Base-by-base conservation (phyloP, 2,797 vertebrate species). In the Limnodromus scolopaceus region DNA sequence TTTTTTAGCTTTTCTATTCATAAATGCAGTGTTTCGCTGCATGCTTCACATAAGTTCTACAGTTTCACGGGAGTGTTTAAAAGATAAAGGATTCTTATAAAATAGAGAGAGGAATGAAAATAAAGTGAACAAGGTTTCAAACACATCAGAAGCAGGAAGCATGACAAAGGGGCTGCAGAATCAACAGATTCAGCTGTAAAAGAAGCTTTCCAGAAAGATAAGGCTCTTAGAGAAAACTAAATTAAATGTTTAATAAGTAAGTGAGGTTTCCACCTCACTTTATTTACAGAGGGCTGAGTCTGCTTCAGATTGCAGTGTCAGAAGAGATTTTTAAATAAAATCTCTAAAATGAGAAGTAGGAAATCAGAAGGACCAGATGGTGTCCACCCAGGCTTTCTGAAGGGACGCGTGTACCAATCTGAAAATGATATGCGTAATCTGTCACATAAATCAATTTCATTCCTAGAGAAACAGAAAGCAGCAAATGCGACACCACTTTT, bases 331-430 rank as follows among this genome's bases (percentile, higher is more conserved):
- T 84, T 78, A 28, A 86, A 88, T 58, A 75, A 92, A 89, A 85
- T 48, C 34, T 41, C 60, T 93, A 68, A 90, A 88, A 92, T 25
- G 18, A 86, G 65, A 92, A 94, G 60, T 54, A 78, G 57, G 69
- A 92, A 96, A 75, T 87, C 85, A 88, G 72, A 94, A 90, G 54
- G 76, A 84, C 79, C 93, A 93, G 90, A 90, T 75, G 94, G 83
- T 54, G 58, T 57, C 90, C 89, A 38, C 79, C 18, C 3, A 0
- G 23, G 53, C 65, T 86, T 84, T 94, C 92, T 71, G 65, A 90
- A 90, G 79, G 54, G 92, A 68, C 5, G 2, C 65, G 68, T 13
- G 1, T 83, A 74, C 69, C 63, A 71, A 34, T 43, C 38, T 90
- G 89, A 92, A 94, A 93, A 85, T 75, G 72, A 68, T 92, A 57